Conservation (phyloP, 2,888 invertebrate species). For the Hetaerina titia region DNA sequence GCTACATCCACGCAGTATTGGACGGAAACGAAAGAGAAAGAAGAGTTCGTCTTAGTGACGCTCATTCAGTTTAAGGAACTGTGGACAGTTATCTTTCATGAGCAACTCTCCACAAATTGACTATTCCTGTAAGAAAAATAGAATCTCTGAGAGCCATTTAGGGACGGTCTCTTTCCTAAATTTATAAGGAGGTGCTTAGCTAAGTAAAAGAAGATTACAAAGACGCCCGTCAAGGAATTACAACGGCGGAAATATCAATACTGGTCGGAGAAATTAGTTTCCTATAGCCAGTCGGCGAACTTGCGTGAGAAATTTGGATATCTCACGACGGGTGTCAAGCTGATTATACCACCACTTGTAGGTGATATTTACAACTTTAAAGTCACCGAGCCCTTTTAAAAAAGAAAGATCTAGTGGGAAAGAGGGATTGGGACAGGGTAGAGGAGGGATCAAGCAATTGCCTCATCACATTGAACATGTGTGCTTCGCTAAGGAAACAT, state of each 20-base stretch:
- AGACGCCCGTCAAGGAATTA: not conserved
- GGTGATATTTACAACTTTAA: not conserved
- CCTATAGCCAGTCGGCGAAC: not conserved
- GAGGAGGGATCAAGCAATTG: not conserved
- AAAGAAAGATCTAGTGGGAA: not conserved
- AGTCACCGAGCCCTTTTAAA: not conserved
- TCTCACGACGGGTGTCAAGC: not conserved
- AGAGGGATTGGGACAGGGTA: not conserved
- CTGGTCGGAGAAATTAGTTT: not conserved
- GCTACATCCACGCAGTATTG: not conserved
- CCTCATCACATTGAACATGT: slow-evolving; percentile 33
- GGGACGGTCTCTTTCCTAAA: not conserved
- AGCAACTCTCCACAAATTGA: not conserved
- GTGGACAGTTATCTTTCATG: not conserved
- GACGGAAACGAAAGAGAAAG: not conserved
- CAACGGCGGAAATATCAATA: not conserved
- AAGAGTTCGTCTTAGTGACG: not conserved
- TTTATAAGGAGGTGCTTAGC: not conserved
- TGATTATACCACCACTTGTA: not conserved
- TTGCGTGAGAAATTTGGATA: not conserved
- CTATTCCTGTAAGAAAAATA: not conserved
- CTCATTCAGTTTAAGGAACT: not conserved
- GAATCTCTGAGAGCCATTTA: not conserved
- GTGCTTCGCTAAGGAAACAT: slow-evolving; percentile 51
- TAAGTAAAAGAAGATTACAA: not conserved